Base-by-base conservation (phyloP, 2,113 vertebrate genomes). In the Dipodomys stephensi region DNA sequence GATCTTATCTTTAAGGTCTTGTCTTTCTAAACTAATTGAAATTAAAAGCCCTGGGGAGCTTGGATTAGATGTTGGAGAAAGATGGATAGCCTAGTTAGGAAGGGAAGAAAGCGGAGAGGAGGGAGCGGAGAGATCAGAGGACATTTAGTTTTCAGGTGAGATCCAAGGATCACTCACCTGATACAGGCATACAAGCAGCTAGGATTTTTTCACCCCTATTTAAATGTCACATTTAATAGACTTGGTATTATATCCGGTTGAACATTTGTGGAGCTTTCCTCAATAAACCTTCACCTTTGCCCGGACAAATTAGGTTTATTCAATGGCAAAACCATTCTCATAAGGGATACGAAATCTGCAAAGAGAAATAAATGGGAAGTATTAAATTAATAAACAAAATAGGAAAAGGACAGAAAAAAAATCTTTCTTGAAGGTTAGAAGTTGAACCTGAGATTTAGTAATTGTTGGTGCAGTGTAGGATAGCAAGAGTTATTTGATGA, bases 301-400 rank as follows among this genome's bases (percentile, higher is more conserved):
- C 71, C 28, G 69, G 28, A 57, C 12, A 35, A 92, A 74, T 91
- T 46, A 35, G 49, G 7, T 73, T 27, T 89, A 57, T 46, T 71
- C 80, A 93, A 94, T 81, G 64, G 19, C 46, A 88, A 88, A 88
- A 72, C 35, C 32, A 64, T 71, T 86, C 39, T 86, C 71, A 81
- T 81, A 72, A 91, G 20, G n/a, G 12, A 22, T 35, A 62, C 72
- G 49, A 39, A n/a, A 65, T 32, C 19, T 73, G 5, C 57, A 86
- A 74, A 76, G 57, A 78, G 49, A 78, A 16, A 62, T 57, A 81
- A 83, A 60, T 67, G 64, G 5, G 35, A 84, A 12, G 83, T 76
- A n/a, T 22, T 81, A 81, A 85, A 62, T 25, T 81, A 7, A 7
- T 77, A 87, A 92, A 57, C 53, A 32, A 73, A 87, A 49, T 83